Evolutionary conservation across 2,797 vertebrate genomes (phyloP).

Genomic region (Thaleichthys pacificus): DNA sequence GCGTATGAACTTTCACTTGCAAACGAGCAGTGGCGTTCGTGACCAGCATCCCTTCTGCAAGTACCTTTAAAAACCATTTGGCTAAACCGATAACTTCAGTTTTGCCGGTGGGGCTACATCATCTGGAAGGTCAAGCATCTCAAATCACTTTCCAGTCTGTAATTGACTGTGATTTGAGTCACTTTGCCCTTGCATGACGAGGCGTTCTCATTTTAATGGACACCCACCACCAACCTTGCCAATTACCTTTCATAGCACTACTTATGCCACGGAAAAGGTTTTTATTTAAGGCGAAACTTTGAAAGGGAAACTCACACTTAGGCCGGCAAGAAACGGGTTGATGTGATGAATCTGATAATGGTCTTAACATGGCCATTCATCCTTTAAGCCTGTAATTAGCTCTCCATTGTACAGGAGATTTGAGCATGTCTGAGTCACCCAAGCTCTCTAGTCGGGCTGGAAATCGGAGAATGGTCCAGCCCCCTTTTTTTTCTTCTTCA

Average conservation of each 20-base stretch:
- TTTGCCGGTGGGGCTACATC: conserved; percentile 13
- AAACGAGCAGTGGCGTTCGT: conserved; percentile 1
- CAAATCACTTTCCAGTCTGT: background rate
- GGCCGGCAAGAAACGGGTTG: too few species aligned
- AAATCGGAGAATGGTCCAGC: background rate
- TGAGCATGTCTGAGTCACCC: background rate
- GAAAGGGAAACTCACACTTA: background rate
- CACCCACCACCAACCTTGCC: background rate
- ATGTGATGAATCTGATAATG: background rate
- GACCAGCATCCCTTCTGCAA: background rate
- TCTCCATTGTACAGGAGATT: background rate
- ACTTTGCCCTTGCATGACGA: background rate
- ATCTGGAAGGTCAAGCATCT: conserved; percentile 30
- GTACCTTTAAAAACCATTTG: conserved; percentile 12
- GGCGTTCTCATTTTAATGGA: background rate
- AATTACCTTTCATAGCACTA: background rate
- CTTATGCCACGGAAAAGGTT: background rate
- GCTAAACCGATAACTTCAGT: background rate
- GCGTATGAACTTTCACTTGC: conserved; percentile 36
- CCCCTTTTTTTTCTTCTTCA: background rate
- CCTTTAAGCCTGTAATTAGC: background rate
- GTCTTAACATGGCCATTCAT: conserved; percentile 8
- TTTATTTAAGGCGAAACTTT: background rate
- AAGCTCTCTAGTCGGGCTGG: background rate
- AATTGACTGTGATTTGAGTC: conserved; percentile 6